Evolutionary conservation across 2,113 vertebrate genomes (phyloP).

Genomic region (Ivindomyrus marchei): DNA sequence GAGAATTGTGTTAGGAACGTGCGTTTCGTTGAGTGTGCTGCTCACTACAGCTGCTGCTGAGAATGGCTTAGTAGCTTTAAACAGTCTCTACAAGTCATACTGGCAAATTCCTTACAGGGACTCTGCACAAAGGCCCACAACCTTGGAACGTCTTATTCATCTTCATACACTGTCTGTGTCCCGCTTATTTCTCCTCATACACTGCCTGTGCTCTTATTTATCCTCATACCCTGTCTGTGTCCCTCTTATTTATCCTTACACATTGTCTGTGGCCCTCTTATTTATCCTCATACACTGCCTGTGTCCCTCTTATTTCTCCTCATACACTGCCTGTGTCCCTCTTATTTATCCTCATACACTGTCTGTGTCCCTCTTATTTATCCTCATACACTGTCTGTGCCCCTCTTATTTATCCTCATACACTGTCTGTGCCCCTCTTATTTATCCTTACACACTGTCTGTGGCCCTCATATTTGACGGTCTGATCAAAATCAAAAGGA

Average conservation of each 20-base stretch:
- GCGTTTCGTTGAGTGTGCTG: not conserved
- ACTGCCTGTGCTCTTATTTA: not conserved
- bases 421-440: not conserved
- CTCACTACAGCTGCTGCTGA: not conserved
- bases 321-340: not conserved
- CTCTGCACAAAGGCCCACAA: not conserved
- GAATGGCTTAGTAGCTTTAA: not conserved
- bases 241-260: not conserved
- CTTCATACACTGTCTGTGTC: not conserved
- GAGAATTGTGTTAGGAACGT: not conserved
- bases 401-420: not conserved
- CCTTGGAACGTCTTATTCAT: not conserved
- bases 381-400: not conserved
- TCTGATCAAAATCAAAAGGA: not conserved
- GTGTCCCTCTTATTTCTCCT: not conserved
- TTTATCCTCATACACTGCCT: not conserved
- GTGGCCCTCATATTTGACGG: not conserved
- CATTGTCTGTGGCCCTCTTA: not conserved
- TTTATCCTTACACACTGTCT: not conserved
- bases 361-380: too few relatives aligned
- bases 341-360: not conserved
- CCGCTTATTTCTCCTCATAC: not conserved
- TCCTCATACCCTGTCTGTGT: not conserved
- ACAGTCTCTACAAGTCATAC: not conserved
- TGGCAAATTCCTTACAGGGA: not conserved